Percentiles rank a stretch among this genome's conserved stretches.
Evolutionary conservation across 30 jellyfish, hydroid and myxozoan species (phyloP).

Genomic region (Rhopilema esculentum): DNA sequence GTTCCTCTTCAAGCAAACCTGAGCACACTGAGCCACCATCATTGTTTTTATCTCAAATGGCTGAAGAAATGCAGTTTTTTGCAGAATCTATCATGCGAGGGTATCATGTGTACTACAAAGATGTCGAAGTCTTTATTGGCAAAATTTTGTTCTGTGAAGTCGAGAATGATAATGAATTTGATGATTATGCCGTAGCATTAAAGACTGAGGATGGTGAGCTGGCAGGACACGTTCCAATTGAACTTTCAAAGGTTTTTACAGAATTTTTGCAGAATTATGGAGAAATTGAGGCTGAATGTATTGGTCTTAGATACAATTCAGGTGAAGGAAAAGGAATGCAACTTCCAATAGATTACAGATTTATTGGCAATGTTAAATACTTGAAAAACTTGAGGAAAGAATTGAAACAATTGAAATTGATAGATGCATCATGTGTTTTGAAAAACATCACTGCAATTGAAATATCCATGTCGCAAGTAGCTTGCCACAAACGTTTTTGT

Average conservation of each 20-base stretch:
- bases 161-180: conserved; percentile 29
- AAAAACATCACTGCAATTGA: too few species aligned
- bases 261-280: conserved; percentile 44
- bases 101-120: conserved; percentile 38
- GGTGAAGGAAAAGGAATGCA: conserved; percentile 33
- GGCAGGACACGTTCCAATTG: conserved; percentile 49
- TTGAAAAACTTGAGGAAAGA: conserved; percentile 1
- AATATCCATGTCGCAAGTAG: too few species aligned
- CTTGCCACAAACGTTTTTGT: conserved; percentile 50
- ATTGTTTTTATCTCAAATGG: conserved; percentile 6
- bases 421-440: conserved; percentile 10
- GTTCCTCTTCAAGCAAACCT: background rate
- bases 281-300: conserved; percentile 52
- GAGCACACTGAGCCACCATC: conserved; percentile 2
- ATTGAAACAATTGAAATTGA: conserved; percentile 16
- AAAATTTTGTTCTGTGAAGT: conserved; percentile 37
- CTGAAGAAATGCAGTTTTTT: conserved; percentile 20
- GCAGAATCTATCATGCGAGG: conserved; percentile 41
- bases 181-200: conserved; percentile 25
- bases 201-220: conserved; percentile 42
- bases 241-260: conserved; percentile 6
- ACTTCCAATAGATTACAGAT: conserved; percentile 30
- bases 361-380: conserved; percentile 13
- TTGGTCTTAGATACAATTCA: conserved; percentile 20
- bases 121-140: conserved; percentile 15